Evolutionary conservation across 2,113 vertebrate species (phyloP), one percentile per base, ranked within the genome.

Genomic region (Rhinolophus sinicus): DNA sequence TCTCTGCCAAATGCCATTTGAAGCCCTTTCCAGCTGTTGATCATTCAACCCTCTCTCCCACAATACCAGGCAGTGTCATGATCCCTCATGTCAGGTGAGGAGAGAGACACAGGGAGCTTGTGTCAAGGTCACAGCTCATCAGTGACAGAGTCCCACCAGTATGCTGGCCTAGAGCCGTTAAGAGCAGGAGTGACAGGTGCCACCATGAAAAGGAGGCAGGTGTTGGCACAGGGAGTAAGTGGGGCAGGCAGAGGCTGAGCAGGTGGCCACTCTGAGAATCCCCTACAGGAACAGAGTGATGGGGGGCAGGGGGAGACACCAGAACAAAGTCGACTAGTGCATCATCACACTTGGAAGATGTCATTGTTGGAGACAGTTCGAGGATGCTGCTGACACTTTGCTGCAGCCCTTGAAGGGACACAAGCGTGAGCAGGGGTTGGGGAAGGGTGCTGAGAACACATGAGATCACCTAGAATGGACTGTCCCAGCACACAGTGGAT

Each of bases 11-110:
- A 44, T 3, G 3, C n/a, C 24, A 16, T 10, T 4, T 56, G 28
- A 14, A 58, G 15, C 12, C 58, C n/a, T 35, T 90, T 4, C 13
- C 6, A 6, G n/a, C 19, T 10, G 14, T 7, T 19, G 14, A 65
- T 81, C 22, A 0, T 19, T 16, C 30, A 6, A 3, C 15, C 7
- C 10, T 54, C 19, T 50, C 6, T 5, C 22, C 35, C 40, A 6
- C 1, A 3, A 40, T 0, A 38, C 6, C 3, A 4, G 62, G 38
- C 3, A 6, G 44, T 4, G 21, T 10, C 15, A 2, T 60, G 14
- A 22, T 18, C 56, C 21, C 30, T 86, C 8, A 1, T 56, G 47
- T 28, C 64, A 40, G 8, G 60, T 15, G 65, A 65, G 11, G 33
- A 38, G 21, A 6, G 18, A 50, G 18, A 54, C 33, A 38, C 30